phyloP scores from a whole-genome alignment of 2,888 invertebrate genomes.

The Mythimna loreyi region DNA sequence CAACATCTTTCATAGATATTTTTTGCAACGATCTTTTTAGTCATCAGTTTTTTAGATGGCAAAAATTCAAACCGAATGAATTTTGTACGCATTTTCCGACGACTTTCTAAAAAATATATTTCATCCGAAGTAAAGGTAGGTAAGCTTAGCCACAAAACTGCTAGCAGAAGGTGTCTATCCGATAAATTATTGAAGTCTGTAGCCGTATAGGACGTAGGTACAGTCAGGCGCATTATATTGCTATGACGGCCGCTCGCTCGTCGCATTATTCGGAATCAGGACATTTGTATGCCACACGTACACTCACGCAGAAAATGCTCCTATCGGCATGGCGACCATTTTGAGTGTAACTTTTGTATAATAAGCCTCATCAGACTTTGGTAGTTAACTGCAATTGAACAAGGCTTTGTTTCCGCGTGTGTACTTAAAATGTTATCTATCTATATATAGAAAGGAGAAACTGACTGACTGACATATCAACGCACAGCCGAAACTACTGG shows the following conservation, averaged over 20 bases:
- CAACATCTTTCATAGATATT: not conserved
- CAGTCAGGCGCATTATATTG: conserved; percentile 55
- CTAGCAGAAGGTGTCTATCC: conserved; percentile 40
- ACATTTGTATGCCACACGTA: conserved; percentile 73
- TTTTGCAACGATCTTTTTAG: not conserved
- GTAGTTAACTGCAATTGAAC: conserved; percentile 11
- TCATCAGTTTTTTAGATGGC: not conserved
- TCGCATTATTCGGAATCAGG: conserved; percentile 68
- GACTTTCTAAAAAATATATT: conserved; percentile 16
- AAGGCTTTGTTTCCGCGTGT: conserved; percentile 5
- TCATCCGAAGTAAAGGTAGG: not conserved
- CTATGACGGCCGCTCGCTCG: conserved; percentile 50
- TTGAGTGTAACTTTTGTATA: conserved; percentile 57
- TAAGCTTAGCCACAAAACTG: conserved; percentile 20
- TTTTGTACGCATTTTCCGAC: not conserved
- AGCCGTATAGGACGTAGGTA: conserved; percentile 30
- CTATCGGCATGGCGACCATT: conserved; percentile 58
- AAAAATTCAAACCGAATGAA: not conserved
- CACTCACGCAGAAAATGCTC: conserved; percentile 63
- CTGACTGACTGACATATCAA: too few relatives aligned
- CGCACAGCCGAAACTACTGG: too few relatives aligned
- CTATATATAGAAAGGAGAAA: too few relatives aligned
- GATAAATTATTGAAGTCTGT: conserved; percentile 59
- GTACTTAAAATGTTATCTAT: not conserved
- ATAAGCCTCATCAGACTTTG: conserved; percentile 42